Evolutionary conservation across 2,797 vertebrate species (phyloP).

Genomic region (Amniataba percoides): DNA sequence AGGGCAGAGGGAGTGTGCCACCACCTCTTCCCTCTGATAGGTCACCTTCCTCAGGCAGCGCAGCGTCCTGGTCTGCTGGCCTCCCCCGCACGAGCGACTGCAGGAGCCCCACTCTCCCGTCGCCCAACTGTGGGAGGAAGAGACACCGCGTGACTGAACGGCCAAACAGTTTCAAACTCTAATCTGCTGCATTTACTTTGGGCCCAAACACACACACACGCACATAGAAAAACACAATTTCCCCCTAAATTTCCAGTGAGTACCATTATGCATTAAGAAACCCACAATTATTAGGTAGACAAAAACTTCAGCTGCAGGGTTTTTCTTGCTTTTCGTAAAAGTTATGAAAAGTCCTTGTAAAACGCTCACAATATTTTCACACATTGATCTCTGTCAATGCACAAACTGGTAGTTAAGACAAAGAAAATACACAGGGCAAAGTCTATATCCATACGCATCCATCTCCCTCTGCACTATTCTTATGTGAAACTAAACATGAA

Average conservation of each 20-base stretch:
- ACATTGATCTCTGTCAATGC: slow-evolving; percentile 28
- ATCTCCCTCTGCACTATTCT: slow-evolving; percentile 14
- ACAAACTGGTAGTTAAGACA: slow-evolving; percentile 23
- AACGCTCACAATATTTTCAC: slow-evolving; percentile 7
- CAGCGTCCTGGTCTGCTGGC: slow-evolving; percentile 90
- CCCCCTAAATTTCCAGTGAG: slow-evolving; percentile 8
- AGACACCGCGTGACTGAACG: slow-evolving; percentile 36
- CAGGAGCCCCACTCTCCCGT: slow-evolving; percentile 90
- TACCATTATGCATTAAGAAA: background rate
- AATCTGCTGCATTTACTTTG: too few relatives aligned
- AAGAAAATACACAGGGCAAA: slow-evolving; percentile 41
- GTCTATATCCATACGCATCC: slow-evolving; percentile 36
- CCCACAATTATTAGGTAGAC: slow-evolving; percentile 2
- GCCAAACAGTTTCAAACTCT: slow-evolving; percentile 37
- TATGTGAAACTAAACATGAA: slow-evolving; percentile 58
- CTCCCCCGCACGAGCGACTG: slow-evolving; percentile 91
- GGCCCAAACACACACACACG: background rate
- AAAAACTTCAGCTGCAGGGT: background rate
- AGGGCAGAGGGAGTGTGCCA: slow-evolving; percentile 90
- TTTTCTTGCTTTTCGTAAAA: background rate
- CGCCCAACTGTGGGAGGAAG: slow-evolving; percentile 86
- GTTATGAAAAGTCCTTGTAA: slow-evolving; percentile 7
- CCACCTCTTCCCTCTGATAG: slow-evolving; percentile 90
- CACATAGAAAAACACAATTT: slow-evolving; percentile 14
- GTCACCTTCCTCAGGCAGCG: slow-evolving; percentile 91